Conservation (phyloP, 1,140 invertebrate species). For the Drosophila parabipectinata region DNA sequence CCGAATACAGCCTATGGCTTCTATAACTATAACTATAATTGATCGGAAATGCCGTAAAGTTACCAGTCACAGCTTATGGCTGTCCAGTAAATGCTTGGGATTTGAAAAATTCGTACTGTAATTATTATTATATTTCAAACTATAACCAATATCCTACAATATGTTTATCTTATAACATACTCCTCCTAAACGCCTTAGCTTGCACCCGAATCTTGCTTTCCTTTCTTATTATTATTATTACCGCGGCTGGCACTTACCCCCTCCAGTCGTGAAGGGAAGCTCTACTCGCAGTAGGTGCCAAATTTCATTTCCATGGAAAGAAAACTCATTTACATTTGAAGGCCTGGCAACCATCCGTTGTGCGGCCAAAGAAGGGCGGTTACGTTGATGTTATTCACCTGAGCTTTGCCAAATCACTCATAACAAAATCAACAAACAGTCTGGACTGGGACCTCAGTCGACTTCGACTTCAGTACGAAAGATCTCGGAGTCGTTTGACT, state of each 20-base stretch:
- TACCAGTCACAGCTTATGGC: too few species aligned
- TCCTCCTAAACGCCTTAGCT: too few species aligned
- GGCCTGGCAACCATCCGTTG: slow-evolving; percentile 50
- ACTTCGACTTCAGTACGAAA: slow-evolving; percentile 44
- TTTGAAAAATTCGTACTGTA: too few species aligned
- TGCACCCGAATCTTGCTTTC: too few species aligned
- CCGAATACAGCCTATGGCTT: too few species aligned
- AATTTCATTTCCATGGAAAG: slow-evolving; percentile 54
- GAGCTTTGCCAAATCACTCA: slow-evolving; percentile 6
- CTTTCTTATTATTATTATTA: slow-evolving; percentile 57
- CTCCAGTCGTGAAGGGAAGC: not conserved
- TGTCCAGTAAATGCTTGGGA: too few species aligned
- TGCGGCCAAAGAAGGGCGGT: slow-evolving; percentile 1
- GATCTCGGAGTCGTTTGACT: slow-evolving; percentile 28
- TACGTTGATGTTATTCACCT: slow-evolving; percentile 56
- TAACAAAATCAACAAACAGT: slow-evolving; percentile 34
- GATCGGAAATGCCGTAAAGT: too few species aligned
- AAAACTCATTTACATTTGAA: slow-evolving; percentile 75
- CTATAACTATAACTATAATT: too few species aligned
- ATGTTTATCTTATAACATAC: too few species aligned
- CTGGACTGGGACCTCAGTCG: slow-evolving; percentile 24
- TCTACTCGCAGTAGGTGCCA: slow-evolving; percentile 56
- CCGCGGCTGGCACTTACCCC: slow-evolving; percentile 2
- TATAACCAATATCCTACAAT: too few species aligned
- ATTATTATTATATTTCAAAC: too few species aligned